phyloP scores from a whole-genome alignment of 2,113 vertebrate genomes.

The Embiotoca jacksoni region DNA sequence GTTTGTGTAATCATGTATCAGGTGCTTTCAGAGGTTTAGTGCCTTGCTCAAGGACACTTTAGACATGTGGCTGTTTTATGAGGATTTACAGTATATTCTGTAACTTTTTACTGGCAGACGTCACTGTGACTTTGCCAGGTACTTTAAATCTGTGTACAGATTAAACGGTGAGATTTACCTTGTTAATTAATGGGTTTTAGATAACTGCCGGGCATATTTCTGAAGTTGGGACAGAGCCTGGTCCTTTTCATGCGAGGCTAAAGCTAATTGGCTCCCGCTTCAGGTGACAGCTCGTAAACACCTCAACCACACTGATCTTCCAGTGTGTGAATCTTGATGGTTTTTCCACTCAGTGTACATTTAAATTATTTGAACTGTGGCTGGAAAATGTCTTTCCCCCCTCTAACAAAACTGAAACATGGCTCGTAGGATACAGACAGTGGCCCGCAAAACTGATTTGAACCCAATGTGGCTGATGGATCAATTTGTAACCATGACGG shows the following conservation, averaged over 20 bases:
- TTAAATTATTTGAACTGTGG: neutral
- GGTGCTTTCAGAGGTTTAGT: too few species aligned
- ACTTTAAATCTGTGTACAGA: neutral
- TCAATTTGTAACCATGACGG: conserved; percentile 26
- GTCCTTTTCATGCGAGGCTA: neutral
- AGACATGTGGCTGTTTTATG: too few species aligned
- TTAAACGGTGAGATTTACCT: neutral
- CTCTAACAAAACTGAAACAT: too few species aligned
- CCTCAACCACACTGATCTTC: neutral
- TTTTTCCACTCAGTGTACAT: too few species aligned
- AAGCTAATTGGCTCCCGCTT: neutral
- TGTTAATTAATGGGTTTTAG: neutral
- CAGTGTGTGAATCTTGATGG: neutral
- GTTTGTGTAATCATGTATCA: too few species aligned
- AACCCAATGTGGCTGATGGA: conserved; percentile 33
- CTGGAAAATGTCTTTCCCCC: neutral
- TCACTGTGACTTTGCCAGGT: too few species aligned
- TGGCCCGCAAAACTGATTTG: conserved; percentile 21
- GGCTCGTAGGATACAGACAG: conserved; percentile 6
- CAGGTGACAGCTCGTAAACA: neutral
- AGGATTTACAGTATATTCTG: too few species aligned
- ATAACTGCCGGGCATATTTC: neutral
- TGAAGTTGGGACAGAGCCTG: neutral
- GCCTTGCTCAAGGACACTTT: too few species aligned
- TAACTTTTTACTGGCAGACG: too few species aligned